These are phyloP conservation scores for fruit fly (Drosophila melanogaster) DNA, from an alignment of 1,140 invertebrate species.

Conservation along the genomic window DNA sequence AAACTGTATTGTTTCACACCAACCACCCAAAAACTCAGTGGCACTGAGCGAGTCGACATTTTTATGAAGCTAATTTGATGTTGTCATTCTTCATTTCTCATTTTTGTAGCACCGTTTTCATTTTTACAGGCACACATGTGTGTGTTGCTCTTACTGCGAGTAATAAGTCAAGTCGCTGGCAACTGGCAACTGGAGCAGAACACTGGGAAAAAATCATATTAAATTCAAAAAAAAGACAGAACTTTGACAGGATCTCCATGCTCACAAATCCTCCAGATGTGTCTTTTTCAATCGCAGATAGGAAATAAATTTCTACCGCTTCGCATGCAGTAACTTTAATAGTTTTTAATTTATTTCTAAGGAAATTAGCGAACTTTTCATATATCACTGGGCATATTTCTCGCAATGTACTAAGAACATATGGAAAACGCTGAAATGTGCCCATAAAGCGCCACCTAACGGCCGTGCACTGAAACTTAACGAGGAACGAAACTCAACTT, in stretches of 20 bases:
- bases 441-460: constrained; percentile 73
- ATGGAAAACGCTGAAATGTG: constrained; percentile 55
- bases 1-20: constrained; percentile 80
- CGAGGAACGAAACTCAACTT: constrained; percentile 32
- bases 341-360: neutral
- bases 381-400: no score
- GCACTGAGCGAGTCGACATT: constrained; percentile 58
- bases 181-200: constrained; percentile 6
- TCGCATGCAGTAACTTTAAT: neutral
- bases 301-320: neutral
- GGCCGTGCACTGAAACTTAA: constrained; percentile 64
- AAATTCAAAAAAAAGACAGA: neutral
- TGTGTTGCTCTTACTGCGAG: constrained; percentile 15
- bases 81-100: constrained; percentile 81
- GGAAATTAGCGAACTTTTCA: no score
- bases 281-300: neutral
- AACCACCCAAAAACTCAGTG: constrained; percentile 34
- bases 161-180: constrained; percentile 30
- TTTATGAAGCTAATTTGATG: constrained; percentile 82
- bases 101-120: constrained; percentile 76
- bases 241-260: neutral
- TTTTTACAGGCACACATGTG: constrained; percentile 65
- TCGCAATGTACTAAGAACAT: constrained; percentile 11
- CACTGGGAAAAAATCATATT: constrained; percentile 13
- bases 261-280: no score